Evolutionary conservation across 2,113 vertebrate genomes (phyloP).

Genomic region (Gymnorhina tibicen): DNA sequence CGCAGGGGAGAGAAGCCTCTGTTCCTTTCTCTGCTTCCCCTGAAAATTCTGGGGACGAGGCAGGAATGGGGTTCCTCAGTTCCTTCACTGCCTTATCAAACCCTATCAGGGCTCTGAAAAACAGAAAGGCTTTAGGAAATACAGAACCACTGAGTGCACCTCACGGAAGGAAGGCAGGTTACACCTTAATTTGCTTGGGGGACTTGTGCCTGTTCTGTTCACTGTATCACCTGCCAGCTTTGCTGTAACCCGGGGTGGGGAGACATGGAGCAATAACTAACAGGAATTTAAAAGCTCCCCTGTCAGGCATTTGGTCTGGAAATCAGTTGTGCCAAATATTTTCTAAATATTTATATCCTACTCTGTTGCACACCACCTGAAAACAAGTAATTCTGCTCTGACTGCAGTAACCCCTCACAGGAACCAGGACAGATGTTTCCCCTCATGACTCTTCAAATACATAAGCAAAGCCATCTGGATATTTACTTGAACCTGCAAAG

Average conservation of each 20-base stretch:
- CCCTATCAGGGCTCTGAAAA: background rate
- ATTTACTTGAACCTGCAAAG: background rate
- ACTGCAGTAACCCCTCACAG: background rate
- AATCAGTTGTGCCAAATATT: background rate
- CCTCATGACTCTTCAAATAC: slow-evolving; percentile 4
- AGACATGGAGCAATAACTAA: background rate
- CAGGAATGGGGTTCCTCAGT: background rate
- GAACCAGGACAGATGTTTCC: slow-evolving; percentile 54
- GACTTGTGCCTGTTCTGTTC: background rate
- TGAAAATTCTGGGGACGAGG: background rate
- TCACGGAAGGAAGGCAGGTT: background rate
- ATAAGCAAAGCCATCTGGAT: slow-evolving; percentile 56
- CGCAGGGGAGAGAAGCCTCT: background rate
- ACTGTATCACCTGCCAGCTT: background rate
- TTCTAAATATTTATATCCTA: background rate
- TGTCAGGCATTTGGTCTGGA: background rate
- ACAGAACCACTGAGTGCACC: background rate
- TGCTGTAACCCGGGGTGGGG: background rate
- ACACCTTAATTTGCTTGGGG: background rate
- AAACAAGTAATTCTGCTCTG: background rate
- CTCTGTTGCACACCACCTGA: background rate
- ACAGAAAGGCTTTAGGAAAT: background rate
- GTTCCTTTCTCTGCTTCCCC: background rate
- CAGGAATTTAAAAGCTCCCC: background rate
- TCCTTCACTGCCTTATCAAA: background rate